Evolutionary conservation across 2,113 vertebrate genomes (phyloP), one percentile per base, ranked within the genome.

Genomic region (Euleptes europaea): DNA sequence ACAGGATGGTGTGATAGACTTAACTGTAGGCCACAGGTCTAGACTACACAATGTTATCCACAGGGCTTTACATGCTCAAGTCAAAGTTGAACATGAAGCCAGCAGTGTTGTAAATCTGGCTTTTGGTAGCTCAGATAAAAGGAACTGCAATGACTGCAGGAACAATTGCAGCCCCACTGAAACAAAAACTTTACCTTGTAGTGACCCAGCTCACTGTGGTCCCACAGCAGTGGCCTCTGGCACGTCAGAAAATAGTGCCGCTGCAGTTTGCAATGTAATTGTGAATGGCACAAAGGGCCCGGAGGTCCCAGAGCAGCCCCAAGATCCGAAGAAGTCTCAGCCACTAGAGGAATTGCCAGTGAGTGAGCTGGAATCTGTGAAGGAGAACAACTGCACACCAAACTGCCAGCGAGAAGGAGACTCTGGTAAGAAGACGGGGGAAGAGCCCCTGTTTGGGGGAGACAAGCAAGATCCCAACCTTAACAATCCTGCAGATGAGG

Each of bases 361-460:
- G 89, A 98, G 95, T n/a, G 98, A 99, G 95, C 96, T 96, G 91
- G 99, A 99, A 91, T 98, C 98, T 0, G 97, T 99, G 66, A 99
- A 99, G 95, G 99, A 99, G 94, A 99, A 99, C 97, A 99, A 98
- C 95, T 99, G 98, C 77, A 94, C 96, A 3, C 95, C 97, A 19
- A 96, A 96, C 94, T 96, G 97, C 91, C 96, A 94, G 90, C 94
- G 96, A 9, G 98, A 98, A 83, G 97, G 97, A 93, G 98, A 99
- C 33, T 91, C 93, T 51, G 96, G 96, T 92, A 97, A 98, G 94
- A 95, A 97, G 89, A 95, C 95, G 0, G 96, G 94, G 91, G 97
- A 97, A 49, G 97, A 98, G 90, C 94, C 96, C 77, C 97, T 98
- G 88, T 96, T 95, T 4, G 97, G 94, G 87, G 96, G 96, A 90